These are phyloP conservation scores for Ataeniobius toweri DNA, from an alignment of 2,797 vertebrate species.

Conservation along the genomic window DNA sequence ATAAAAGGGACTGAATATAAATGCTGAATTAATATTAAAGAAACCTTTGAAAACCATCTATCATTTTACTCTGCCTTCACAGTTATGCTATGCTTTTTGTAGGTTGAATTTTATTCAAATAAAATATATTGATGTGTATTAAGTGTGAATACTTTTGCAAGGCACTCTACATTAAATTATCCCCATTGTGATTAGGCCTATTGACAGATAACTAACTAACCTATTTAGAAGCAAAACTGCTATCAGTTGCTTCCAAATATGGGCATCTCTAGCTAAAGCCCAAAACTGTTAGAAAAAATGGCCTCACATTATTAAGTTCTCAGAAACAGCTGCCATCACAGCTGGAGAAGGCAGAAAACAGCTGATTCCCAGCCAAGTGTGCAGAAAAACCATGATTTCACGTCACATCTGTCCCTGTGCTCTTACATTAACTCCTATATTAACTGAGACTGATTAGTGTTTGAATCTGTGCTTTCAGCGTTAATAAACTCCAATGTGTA, in stretches of 20 bases:
- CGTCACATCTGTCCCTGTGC: constrained; percentile 8
- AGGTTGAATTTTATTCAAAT: not conserved
- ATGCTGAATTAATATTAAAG: not conserved
- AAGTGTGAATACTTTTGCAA: not conserved
- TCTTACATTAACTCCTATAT: not conserved
- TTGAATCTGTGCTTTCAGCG: constrained; percentile 15
- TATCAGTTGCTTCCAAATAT: constrained; percentile 21
- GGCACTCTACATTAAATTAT: not conserved
- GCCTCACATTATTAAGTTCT: constrained; percentile 41
- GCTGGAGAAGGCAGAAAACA: constrained; percentile 54
- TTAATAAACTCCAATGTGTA: not conserved
- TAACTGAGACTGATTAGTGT: constrained; percentile 15
- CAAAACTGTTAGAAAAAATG: constrained; percentile 17
- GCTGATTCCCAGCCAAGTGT: constrained; percentile 40
- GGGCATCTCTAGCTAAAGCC: constrained; percentile 16
- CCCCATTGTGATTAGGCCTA: not conserved
- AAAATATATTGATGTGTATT: not conserved
- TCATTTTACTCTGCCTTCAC: not conserved
- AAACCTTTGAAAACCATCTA: not conserved
- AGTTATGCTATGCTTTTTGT: too few relatives aligned
- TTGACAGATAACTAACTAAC: not conserved
- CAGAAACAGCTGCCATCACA: constrained; percentile 61
- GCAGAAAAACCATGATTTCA: constrained; percentile 25
- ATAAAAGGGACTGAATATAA: not conserved
- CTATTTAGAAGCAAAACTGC: constrained; percentile 1